phyloP scores from a whole-genome alignment of 2,113 vertebrate species.

The Corythaixoides concolor region DNA sequence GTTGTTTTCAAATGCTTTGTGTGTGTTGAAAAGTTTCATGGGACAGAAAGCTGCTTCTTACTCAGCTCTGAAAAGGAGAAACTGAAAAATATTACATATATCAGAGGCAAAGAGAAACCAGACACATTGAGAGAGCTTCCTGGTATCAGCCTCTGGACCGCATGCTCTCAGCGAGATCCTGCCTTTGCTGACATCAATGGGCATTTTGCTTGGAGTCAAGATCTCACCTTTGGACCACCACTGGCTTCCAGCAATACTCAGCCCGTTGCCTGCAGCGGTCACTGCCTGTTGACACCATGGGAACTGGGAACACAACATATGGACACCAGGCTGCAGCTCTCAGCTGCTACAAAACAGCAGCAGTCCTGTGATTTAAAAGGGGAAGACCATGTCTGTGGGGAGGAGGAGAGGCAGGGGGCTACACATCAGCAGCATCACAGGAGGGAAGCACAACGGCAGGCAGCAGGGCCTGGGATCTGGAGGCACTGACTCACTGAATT shows the following conservation, averaged over 20 bases:
- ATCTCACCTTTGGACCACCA: not conserved
- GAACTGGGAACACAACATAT: not conserved
- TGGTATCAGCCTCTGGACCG: not conserved
- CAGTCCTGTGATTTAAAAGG: not conserved
- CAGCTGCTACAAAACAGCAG: not conserved
- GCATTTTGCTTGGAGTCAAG: not conserved
- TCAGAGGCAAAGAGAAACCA: not conserved
- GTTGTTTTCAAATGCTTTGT: not conserved
- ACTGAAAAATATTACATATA: not conserved
- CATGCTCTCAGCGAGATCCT: not conserved
- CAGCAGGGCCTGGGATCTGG: not conserved
- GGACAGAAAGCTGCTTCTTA: not conserved
- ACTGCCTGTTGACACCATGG: not conserved
- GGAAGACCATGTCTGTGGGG: rapidly evolving
- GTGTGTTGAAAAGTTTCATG: not conserved
- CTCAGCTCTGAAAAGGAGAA: not conserved
- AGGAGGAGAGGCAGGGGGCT: not conserved
- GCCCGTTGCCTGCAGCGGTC: not conserved
- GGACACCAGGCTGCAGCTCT: not conserved
- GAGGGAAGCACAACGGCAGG: not conserved
- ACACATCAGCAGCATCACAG: not conserved
- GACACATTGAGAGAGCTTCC: not conserved
- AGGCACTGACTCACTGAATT: not conserved
- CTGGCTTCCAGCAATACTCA: not conserved
- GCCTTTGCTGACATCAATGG: not conserved